phyloP scores from a whole-genome alignment of 2,888 invertebrate genomes.

The Caradrina kadenii region DNA sequence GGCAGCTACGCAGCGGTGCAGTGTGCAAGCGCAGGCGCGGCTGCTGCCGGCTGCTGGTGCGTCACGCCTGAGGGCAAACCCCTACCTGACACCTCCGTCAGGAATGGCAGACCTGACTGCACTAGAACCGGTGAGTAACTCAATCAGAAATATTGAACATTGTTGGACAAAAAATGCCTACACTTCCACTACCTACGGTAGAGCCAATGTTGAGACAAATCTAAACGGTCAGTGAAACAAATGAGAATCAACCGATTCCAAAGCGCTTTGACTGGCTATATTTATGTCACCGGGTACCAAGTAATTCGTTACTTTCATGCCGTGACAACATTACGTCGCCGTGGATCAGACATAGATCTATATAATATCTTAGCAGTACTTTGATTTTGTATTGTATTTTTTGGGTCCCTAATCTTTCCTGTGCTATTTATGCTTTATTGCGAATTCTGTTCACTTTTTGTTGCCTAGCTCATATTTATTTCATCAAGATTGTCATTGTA shows the following conservation, averaged over 20 bases:
- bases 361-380: too few species aligned
- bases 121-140: conserved; percentile 82
- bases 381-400: too few species aligned
- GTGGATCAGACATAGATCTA: too few species aligned
- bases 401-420: too few species aligned
- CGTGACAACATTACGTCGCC: too few species aligned
- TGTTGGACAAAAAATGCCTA: neutral
- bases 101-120: conserved; percentile 93
- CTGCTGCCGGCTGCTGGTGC: conserved; percentile 97
- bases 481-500: neutral
- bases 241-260: neutral
- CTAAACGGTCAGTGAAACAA: neutral
- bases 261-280: neutral
- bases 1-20: conserved; percentile 96
- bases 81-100: conserved; percentile 94
- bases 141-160: neutral
- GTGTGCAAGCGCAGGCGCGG: conserved; percentile 94
- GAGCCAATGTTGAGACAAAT: neutral
- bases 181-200: too few species aligned
- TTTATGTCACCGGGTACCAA: neutral
- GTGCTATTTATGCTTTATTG: neutral
- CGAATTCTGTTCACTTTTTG: conserved; percentile 35
- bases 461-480: conserved; percentile 35
- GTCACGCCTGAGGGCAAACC: conserved; percentile 96
- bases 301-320: too few species aligned